These are phyloP conservation scores for Fabriciana adippe DNA, from an alignment of 2,888 invertebrate genomes.

Conservation along the genomic window DNA sequence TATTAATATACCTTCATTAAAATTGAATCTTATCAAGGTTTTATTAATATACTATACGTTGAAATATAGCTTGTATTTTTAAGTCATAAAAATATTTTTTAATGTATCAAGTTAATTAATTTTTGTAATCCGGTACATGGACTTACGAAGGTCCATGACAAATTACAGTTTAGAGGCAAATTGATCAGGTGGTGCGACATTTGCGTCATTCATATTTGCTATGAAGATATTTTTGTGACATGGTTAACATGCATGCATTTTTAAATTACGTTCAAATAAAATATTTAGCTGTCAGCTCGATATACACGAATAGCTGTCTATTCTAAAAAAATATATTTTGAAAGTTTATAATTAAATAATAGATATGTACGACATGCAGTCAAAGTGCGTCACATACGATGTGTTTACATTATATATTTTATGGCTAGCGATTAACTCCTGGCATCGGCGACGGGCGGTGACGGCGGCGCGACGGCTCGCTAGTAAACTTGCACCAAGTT, in stretches of 20 bases:
- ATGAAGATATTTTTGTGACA: constrained; percentile 12
- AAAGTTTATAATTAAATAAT: constrained; percentile 10
- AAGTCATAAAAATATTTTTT: no score
- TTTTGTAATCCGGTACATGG: no score
- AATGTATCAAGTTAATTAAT: no score
- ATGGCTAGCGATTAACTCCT: constrained; percentile 40
- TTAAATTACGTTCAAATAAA: not conserved
- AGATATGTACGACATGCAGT: constrained; percentile 14
- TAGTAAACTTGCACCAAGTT: constrained; percentile 61
- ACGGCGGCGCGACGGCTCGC: constrained; percentile 38
- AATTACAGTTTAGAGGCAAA: no score
- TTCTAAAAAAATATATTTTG: constrained; percentile 1
- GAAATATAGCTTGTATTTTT: no score
- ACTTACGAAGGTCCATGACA: no score
- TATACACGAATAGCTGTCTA: not conserved
- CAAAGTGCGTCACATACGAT: constrained; percentile 32
- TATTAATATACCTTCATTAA: no score
- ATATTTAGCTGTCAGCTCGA: no score
- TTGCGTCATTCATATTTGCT: constrained; percentile 2
- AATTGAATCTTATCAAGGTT: no score
- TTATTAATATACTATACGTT: no score
- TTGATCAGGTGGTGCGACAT: not conserved
- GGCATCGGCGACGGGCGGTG: constrained; percentile 37
- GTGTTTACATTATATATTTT: constrained; percentile 38
- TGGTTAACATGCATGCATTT: not conserved